Evolutionary conservation across 2,888 invertebrate species (phyloP).

Genomic region (Cistogaster globosa): DNA sequence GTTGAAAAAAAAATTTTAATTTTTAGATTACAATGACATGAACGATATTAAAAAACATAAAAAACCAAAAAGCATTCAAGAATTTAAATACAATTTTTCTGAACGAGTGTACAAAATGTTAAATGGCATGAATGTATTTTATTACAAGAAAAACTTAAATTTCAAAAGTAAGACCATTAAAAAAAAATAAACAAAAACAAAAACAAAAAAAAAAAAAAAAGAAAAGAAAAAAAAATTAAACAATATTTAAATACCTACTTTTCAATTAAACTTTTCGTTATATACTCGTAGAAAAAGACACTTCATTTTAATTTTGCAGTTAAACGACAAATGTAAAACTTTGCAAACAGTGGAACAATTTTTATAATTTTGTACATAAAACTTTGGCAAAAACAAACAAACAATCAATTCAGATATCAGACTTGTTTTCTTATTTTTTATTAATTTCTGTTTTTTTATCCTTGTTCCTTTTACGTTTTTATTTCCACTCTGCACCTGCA

Average conservation of each 20-base stretch:
- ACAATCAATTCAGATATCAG: constrained; percentile 55
- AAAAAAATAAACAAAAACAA: constrained; percentile 53
- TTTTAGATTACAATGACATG: neutral
- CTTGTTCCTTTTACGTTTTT: constrained; percentile 20
- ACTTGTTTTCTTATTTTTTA: constrained; percentile 29
- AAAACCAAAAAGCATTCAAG: neutral
- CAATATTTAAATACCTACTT: constrained; percentile 61
- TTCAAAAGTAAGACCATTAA: constrained; percentile 41
- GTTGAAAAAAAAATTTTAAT: neutral
- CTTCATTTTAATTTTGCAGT: neutral
- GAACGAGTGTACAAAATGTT: constrained; percentile 10
- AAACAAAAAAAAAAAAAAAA: constrained; percentile 11
- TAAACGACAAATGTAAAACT: constrained; percentile 16
- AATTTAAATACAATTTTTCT: neutral
- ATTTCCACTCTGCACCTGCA: constrained; percentile 13
- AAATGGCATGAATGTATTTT: constrained; percentile 41
- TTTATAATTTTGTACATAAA: neutral
- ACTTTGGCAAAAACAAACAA: constrained; percentile 7
- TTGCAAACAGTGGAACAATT: constrained; percentile 13
- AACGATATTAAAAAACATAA: neutral
- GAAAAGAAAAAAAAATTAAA: neutral
- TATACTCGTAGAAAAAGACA: constrained; percentile 35
- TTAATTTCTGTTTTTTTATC: constrained; percentile 7
- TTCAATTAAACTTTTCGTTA: constrained; percentile 2
- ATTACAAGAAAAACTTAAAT: constrained; percentile 26